phyloP scores from a whole-genome alignment of 2,113 vertebrate species.

The Myiagra hebetior region DNA sequence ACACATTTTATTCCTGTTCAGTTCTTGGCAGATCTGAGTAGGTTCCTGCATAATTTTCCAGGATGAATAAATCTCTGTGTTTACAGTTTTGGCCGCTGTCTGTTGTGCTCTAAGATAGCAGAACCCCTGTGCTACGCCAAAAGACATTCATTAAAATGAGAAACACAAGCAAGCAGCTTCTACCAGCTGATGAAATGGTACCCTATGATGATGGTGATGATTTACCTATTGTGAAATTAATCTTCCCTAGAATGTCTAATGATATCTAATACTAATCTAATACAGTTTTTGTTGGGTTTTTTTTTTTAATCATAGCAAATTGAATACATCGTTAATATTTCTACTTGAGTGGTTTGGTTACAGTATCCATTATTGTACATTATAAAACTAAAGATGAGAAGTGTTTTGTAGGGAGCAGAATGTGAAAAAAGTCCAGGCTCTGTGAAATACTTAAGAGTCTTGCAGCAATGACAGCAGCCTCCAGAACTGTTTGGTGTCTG shows the following conservation, averaged over 20 bases:
- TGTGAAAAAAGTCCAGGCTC: background rate
- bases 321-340: background rate
- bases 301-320: background rate
- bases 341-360: background rate
- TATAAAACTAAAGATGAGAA: background rate
- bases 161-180: background rate
- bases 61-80: background rate
- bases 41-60: conserved; percentile 24
- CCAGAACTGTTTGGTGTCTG: background rate
- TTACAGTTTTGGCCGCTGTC: background rate
- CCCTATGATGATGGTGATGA: background rate
- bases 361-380: background rate
- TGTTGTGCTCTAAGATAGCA: conserved; percentile 5
- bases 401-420: background rate
- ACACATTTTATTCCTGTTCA: background rate
- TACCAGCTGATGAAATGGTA: background rate
- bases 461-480: background rate
- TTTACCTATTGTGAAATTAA: conserved; percentile 4
- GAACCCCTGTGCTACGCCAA: background rate
- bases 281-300: background rate
- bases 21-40: conserved; percentile 22
- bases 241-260: background rate
- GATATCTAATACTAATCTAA: background rate
- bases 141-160: background rate
- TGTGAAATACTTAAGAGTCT: background rate